Evolutionary conservation across 2,888 invertebrate genomes (phyloP), one percentile per base, ranked within the genome.

Genomic region (Ptychoptera albimana): DNA sequence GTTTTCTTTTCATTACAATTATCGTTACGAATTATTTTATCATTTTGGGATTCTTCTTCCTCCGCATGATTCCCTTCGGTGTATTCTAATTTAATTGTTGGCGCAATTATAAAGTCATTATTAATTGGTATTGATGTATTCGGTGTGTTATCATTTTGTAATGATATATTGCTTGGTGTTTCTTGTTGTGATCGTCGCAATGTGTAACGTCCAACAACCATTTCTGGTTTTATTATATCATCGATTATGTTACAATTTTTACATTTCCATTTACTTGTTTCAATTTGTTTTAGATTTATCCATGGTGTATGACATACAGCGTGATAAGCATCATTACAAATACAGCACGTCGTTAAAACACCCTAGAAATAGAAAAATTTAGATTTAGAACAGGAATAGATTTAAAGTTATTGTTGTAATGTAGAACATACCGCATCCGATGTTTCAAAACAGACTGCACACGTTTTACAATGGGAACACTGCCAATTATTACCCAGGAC

Each of bases 401-500:
- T 34, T n/a, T 34, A 34, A n/a, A n/a, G 2, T 7, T 4, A n/a
- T n/a, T 6, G 9, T 34, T 7, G 10, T 4, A n/a, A 6, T 6
- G 9, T 34, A 34, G 10, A 6, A n/a, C 34, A 34, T 69, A 82
- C 75, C 59, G 77, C 75, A 64, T 80, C 79, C 53, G 77, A 75
- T 8, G 81, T 79, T 66, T 86, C 84, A 53, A 75, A 77, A 57
- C 89, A 91, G 36, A 85, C 69, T 39, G 76, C 75, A 63, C 93
- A 93, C 10, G 79, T 83, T 63, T 88, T 91, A 57, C 92, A 93
- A 57, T 85, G 82, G 43, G 84, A 82, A 60, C 93, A 93, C 55
- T 87, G 88, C 86, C 87, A 93, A 30, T 56, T 54, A 29, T 46
- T 43, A 43, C 49, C 46, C 4, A 49, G 16, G 12, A 42, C 15